phyloP scores from a whole-genome alignment of 2,113 vertebrate species.

The Strix aluco region DNA sequence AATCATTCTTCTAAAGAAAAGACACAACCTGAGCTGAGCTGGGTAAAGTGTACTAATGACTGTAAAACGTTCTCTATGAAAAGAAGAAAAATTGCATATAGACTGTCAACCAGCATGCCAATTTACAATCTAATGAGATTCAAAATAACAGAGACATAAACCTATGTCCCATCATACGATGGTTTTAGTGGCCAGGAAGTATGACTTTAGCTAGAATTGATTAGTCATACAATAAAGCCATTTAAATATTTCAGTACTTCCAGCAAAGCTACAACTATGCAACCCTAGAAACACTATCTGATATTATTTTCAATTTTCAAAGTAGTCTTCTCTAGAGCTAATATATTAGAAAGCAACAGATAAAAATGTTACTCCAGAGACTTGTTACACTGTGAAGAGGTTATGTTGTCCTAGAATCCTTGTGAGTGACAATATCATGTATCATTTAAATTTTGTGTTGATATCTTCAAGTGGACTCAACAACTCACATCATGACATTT shows the following conservation, averaged over 20 bases:
- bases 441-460: background rate
- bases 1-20: background rate
- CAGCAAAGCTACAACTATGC: background rate
- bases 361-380: background rate
- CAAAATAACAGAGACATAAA: background rate
- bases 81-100: constrained; percentile 28
- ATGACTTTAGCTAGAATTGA: background rate
- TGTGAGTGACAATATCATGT: background rate
- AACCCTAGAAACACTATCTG: background rate
- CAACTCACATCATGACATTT: background rate
- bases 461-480: background rate
- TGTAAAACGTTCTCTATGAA: constrained; percentile 23
- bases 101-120: background rate
- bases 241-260: background rate
- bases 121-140: constrained; percentile 1
- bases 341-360: background rate
- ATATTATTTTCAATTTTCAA: background rate
- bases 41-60: constrained; percentile 23
- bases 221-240: background rate
- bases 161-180: background rate
- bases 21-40: constrained; percentile 7
- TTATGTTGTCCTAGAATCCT: background rate
- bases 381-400: background rate
- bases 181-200: background rate
- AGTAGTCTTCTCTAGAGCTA: background rate